Percentiles rank a stretch among this genome's conserved stretches.
Evolutionary conservation across 64 coral and sea anemone genomes (phyloP).

Genomic region (Anthopleura sola): DNA sequence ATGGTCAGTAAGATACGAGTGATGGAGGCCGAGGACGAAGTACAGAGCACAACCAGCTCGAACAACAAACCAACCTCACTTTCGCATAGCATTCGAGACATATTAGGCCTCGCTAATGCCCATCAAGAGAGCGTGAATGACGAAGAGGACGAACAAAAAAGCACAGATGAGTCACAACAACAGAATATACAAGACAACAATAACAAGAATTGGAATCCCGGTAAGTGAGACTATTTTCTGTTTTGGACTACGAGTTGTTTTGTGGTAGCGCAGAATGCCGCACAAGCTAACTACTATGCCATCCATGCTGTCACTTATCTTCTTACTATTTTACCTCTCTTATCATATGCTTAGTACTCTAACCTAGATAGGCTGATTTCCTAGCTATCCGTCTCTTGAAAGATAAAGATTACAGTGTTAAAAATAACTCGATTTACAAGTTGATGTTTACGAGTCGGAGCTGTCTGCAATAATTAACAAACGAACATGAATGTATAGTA

Average conservation of each 20-base stretch:
- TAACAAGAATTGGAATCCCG: background rate
- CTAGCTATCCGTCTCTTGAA: too few species aligned
- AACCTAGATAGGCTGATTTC: too few species aligned
- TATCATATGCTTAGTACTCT: too few species aligned
- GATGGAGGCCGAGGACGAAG: background rate
- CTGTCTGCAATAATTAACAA: background rate
- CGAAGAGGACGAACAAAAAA: background rate
- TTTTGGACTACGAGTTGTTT: background rate
- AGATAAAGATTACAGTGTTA: background rate
- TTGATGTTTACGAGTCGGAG: background rate
- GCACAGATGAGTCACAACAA: background rate
- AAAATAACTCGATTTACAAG: background rate
- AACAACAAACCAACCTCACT: background rate
- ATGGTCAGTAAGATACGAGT: background rate
- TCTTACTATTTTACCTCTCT: too few species aligned
- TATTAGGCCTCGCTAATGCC: conserved; percentile 48
- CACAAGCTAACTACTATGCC: background rate
- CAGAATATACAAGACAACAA: background rate
- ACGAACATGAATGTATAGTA: background rate
- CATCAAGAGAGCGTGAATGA: background rate
- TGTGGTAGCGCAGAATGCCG: background rate
- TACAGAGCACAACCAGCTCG: background rate
- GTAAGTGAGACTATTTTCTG: background rate
- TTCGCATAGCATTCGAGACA: conserved; percentile 70
- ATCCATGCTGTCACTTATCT: too few species aligned